These are phyloP conservation scores for Arvicanthis niloticus DNA, from an alignment of 2,113 vertebrate genomes.

Conservation along the genomic window DNA sequence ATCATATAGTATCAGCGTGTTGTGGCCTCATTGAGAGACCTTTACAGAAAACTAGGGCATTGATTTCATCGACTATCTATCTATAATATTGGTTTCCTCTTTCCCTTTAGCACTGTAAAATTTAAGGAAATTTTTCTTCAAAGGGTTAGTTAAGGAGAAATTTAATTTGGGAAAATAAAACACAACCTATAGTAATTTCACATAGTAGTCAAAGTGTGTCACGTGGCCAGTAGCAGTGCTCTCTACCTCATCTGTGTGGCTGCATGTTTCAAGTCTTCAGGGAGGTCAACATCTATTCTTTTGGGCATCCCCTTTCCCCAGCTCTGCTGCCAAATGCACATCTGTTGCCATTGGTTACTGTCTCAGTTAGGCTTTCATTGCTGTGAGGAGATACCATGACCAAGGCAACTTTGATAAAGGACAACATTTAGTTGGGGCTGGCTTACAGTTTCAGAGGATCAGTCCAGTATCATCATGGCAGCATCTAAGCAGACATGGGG, in stretches of 20 bases:
- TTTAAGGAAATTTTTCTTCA: constrained; percentile 28
- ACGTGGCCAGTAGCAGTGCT: not conserved
- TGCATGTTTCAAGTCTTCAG: not conserved
- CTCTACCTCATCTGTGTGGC: not conserved
- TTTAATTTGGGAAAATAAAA: constrained; percentile 53
- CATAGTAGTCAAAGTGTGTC: not conserved
- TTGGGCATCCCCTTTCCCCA: not conserved
- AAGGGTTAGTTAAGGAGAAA: constrained; percentile 49
- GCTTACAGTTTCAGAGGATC: not conserved
- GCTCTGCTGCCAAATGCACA: not conserved
- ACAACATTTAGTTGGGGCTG: not conserved
- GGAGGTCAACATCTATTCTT: not conserved
- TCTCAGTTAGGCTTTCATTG: not conserved
- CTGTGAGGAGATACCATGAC: not conserved
- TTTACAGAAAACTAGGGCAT: not conserved
- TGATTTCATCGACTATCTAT: not conserved
- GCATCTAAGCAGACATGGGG: not conserved
- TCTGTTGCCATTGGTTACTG: not conserved
- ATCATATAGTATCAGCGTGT: not conserved
- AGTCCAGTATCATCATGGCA: not conserved
- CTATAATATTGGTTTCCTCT: constrained; percentile 35
- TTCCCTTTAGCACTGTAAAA: not conserved
- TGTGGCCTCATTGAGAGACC: not conserved
- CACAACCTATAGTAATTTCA: constrained; percentile 13
- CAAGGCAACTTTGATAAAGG: not conserved